Evolutionary conservation across 2,113 vertebrate genomes (phyloP).

Genomic region (Labrus mixtus): DNA sequence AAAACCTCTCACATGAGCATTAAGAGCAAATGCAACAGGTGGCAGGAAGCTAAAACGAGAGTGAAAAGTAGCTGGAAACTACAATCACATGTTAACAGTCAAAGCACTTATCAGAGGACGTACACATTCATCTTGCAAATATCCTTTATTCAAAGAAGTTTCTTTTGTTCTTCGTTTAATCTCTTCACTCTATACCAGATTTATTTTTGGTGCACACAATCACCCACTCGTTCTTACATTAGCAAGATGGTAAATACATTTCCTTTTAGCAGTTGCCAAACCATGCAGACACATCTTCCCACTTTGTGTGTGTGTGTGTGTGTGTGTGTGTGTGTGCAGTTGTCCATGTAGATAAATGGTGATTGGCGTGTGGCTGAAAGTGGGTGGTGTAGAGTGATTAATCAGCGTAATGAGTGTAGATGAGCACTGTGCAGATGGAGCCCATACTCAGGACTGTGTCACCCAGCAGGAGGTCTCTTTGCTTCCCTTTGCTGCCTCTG

Average conservation of each 20-base stretch:
- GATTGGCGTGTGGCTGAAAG: constrained; percentile 76
- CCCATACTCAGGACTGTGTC: constrained; percentile 73
- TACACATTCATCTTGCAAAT: not conserved
- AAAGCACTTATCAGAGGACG: not conserved
- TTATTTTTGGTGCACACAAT: not conserved
- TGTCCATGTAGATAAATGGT: constrained; percentile 76
- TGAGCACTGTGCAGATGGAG: constrained; percentile 77
- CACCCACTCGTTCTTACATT: constrained; percentile 28
- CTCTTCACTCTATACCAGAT: not conserved
- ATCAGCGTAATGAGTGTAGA: constrained; percentile 79
- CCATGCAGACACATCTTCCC: constrained; percentile 27
- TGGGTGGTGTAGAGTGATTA: constrained; percentile 80
- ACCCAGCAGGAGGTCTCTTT: constrained; percentile 71
- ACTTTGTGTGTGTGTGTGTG: constrained; percentile 52
- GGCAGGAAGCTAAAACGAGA: not conserved
- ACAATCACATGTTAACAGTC: not conserved
- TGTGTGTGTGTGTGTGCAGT: constrained; percentile 51
- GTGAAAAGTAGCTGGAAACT: not conserved
- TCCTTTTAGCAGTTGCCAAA: constrained; percentile 27
- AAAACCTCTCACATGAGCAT: too few relatives aligned
- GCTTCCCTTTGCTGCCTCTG: constrained; percentile 48
- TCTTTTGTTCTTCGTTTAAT: not conserved
- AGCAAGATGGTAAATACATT: constrained; percentile 22
- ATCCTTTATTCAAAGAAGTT: not conserved
- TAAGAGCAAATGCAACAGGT: not conserved